Evolutionary conservation across 2,888 invertebrate species (phyloP).

Genomic region (Drosophila pseudotalamancana): DNA sequence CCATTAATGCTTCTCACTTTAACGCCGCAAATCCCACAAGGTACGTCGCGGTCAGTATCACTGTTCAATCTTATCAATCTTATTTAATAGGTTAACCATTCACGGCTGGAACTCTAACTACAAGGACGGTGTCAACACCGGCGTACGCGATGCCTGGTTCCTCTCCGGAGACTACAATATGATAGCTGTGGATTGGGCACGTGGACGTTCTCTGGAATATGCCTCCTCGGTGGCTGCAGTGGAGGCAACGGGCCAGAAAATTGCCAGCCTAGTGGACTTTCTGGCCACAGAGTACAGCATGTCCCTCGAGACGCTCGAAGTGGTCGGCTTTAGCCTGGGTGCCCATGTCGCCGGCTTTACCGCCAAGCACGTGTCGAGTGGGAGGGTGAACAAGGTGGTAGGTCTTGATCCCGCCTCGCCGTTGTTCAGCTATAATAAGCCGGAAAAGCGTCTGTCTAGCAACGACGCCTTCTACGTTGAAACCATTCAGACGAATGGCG

Average conservation of each 20-base stretch:
- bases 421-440: conserved; percentile 62
- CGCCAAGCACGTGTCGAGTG: conserved; percentile 86
- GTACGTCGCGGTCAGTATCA: conserved; percentile 9
- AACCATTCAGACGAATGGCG: conserved; percentile 81
- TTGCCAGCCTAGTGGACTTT: conserved; percentile 77
- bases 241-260: conserved; percentile 64
- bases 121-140: conserved; percentile 81
- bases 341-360: conserved; percentile 87
- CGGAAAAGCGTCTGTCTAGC: conserved; percentile 65
- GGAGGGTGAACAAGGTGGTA: conserved; percentile 86
- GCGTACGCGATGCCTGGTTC: conserved; percentile 85
- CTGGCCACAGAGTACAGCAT: conserved; percentile 85
- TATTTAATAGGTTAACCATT: conserved; percentile 82
- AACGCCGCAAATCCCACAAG: conserved; percentile 54
- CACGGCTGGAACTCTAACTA: conserved; percentile 87
- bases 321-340: conserved; percentile 87
- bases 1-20: conserved; percentile 58
- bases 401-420: conserved; percentile 83
- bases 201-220: conserved; percentile 86
- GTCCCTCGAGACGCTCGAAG: conserved; percentile 85
- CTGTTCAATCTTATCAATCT: neutral
- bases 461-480: conserved; percentile 82
- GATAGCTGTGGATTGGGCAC: conserved; percentile 87
- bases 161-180: conserved; percentile 86
- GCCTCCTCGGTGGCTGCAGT: conserved; percentile 85